phyloP scores from a whole-genome alignment of 2,797 vertebrate genomes.

The Poeciliopsis infans region DNA sequence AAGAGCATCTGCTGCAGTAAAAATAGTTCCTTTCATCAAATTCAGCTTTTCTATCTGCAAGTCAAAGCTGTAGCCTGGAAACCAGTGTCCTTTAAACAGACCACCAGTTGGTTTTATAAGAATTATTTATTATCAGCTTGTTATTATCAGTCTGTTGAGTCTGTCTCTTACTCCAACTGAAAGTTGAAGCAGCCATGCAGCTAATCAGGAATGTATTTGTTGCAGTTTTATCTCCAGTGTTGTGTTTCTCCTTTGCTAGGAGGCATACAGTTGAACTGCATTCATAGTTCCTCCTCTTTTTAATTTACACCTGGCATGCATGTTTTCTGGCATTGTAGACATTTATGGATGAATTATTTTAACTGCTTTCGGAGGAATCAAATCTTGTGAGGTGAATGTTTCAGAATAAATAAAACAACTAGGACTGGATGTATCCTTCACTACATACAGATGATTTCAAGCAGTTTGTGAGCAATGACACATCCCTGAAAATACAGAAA shows the following conservation, averaged over 20 bases:
- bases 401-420: not conserved
- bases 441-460: not conserved
- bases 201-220: not conserved
- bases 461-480: not conserved
- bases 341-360: not conserved
- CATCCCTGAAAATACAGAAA: not conserved
- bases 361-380: not conserved
- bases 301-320: not conserved
- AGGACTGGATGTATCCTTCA: not conserved
- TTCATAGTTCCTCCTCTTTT: not conserved
- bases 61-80: conserved; percentile 1
- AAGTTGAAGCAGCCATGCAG: not conserved
- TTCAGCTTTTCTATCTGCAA: conserved; percentile 1
- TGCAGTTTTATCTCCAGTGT: not conserved
- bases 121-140: not conserved
- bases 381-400: not conserved
- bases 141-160: not conserved
- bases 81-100: not conserved
- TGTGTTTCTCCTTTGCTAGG: not conserved
- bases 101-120: not conserved
- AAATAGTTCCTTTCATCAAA: conserved; percentile 46
- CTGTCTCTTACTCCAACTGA: not conserved
- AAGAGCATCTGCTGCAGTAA: conserved; percentile 58
- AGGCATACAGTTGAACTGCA: not conserved
- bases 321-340: not conserved